phyloP scores from a whole-genome alignment of 2,888 invertebrate genomes.

The Dioctria rufipes region DNA sequence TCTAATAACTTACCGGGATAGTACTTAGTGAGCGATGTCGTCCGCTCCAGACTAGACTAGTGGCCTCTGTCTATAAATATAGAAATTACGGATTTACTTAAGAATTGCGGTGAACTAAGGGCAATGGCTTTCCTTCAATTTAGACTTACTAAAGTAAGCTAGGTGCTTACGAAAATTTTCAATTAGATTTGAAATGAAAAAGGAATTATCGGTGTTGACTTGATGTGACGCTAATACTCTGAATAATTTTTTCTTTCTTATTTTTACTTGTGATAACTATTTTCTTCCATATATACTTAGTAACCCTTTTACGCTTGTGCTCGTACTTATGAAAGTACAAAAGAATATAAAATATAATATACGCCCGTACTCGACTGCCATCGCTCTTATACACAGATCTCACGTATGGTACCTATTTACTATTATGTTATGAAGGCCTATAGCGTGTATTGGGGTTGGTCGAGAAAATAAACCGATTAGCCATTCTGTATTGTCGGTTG shows the following conservation, averaged over 20 bases:
- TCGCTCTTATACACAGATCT: not conserved
- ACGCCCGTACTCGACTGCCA: too few species aligned
- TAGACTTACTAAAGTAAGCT: too few species aligned
- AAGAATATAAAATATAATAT: too few species aligned
- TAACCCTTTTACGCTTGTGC: too few species aligned
- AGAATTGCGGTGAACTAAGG: slow-evolving; percentile 30
- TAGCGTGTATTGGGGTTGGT: not conserved
- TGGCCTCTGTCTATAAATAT: slow-evolving; percentile 31
- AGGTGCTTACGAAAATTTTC: too few species aligned
- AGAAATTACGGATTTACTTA: slow-evolving; percentile 8
- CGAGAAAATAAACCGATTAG: slow-evolving; percentile 22
- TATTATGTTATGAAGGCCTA: not conserved
- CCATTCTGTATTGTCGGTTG: not conserved
- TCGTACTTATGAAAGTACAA: too few species aligned
- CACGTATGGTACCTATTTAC: not conserved
- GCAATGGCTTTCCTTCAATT: slow-evolving; percentile 6
- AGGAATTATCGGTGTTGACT: too few species aligned
- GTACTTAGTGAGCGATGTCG: not conserved
- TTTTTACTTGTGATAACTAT: too few species aligned
- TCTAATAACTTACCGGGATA: slow-evolving; percentile 3
- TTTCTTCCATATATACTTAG: too few species aligned
- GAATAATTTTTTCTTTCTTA: too few species aligned
- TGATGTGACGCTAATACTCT: not conserved
- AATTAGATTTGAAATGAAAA: too few species aligned
- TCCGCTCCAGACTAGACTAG: slow-evolving; percentile 11